Evolutionary conservation across 2,888 invertebrate genomes (phyloP).

Genomic region (Heliothis peltigera): DNA sequence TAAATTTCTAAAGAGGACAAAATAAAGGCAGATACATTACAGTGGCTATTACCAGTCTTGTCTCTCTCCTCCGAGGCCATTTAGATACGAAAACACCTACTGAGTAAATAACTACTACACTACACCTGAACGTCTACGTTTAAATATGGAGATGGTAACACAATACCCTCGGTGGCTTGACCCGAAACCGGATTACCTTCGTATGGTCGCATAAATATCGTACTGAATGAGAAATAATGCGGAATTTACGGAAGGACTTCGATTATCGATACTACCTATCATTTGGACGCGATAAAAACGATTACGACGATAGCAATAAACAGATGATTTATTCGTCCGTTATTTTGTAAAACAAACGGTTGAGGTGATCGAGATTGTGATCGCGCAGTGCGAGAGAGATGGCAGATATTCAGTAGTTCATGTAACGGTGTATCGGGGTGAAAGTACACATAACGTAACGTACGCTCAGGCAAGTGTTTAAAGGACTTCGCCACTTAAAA

Average conservation of each 20-base stretch:
- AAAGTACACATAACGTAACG: conserved; percentile 83
- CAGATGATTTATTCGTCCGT: conserved; percentile 39
- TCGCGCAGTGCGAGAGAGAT: conserved; percentile 66
- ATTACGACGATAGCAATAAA: conserved; percentile 8
- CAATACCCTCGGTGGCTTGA: conserved; percentile 35
- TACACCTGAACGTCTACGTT: conserved; percentile 35
- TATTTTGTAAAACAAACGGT: conserved; percentile 67
- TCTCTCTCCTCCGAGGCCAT: conserved; percentile 39
- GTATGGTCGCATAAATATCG: conserved; percentile 10
- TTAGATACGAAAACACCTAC: conserved; percentile 61
- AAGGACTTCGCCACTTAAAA: conserved; percentile 62
- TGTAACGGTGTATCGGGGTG: conserved; percentile 83
- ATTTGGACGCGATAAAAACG: conserved; percentile 14
- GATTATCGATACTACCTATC: conserved; percentile 3
- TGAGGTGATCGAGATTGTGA: conserved; percentile 74
- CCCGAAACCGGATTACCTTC: conserved; percentile 37
- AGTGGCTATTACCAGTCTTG: conserved; percentile 51
- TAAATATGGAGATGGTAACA: conserved; percentile 32
- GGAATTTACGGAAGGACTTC: conserved; percentile 14
- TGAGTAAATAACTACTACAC: conserved; percentile 36
- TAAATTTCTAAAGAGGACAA: conserved; percentile 72
- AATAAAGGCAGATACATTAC: conserved; percentile 66
- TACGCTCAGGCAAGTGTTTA: conserved; percentile 65
- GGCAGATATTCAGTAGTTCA: conserved; percentile 68
- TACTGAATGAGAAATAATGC: conserved; percentile 1